Evolutionary conservation across 1,140 invertebrate genomes (phyloP).

Genomic region (Akabosia matsudoensis): DNA sequence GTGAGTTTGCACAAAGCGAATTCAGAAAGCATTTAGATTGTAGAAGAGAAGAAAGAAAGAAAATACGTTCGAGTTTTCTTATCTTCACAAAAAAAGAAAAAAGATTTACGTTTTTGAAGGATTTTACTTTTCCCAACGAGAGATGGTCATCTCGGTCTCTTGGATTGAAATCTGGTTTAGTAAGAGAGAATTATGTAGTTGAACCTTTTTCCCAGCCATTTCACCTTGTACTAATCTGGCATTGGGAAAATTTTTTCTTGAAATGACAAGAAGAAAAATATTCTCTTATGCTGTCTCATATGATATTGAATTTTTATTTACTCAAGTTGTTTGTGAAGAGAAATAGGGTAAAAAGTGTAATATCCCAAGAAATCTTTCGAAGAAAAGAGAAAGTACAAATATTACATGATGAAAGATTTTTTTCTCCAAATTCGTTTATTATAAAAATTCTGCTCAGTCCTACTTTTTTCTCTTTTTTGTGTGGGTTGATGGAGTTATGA

Average conservation of each 20-base stretch:
- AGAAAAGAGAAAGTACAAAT: neutral
- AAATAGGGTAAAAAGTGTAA: neutral
- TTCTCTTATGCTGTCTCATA: neutral
- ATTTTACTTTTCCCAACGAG: neutral
- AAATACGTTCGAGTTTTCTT: too few species aligned
- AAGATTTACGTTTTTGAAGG: too few species aligned
- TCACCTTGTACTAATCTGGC: neutral
- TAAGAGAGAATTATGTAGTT: neutral
- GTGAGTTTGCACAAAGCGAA: neutral
- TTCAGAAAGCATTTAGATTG: neutral
- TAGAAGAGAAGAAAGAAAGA: too few species aligned
- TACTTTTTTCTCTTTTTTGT: too few species aligned
- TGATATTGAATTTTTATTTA: constrained; percentile 9
- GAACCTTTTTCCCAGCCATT: too few species aligned
- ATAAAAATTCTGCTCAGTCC: too few species aligned
- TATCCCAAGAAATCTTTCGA: too few species aligned
- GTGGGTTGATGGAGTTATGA: too few species aligned
- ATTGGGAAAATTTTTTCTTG: neutral
- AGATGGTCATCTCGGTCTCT: neutral
- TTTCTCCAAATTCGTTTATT: too few species aligned
- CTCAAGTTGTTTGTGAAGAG: neutral
- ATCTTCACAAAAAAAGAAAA: neutral
- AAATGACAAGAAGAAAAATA: neutral
- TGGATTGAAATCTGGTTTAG: neutral
- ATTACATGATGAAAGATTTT: neutral